Conservation (phyloP, 2,888 invertebrate species). For the Sesia bembeciformis region DNA sequence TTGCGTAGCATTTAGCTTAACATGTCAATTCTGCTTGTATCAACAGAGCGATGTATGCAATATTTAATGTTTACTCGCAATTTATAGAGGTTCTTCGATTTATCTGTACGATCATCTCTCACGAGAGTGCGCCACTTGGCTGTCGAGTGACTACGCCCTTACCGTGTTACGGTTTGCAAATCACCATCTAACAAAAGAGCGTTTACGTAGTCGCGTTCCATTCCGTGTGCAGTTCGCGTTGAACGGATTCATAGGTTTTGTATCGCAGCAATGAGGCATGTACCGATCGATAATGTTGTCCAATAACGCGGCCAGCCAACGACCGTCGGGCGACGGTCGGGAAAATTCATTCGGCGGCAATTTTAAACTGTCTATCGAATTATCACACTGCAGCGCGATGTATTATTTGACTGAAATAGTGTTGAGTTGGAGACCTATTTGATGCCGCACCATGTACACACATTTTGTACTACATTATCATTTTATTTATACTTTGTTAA, state of each 20-base stretch:
- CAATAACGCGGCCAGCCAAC: conserved; percentile 6
- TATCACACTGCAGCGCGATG: conserved; percentile 20
- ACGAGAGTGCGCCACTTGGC: conserved; percentile 71
- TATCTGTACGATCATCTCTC: conserved; percentile 68
- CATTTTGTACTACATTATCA: too few relatives aligned
- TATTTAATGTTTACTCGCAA: conserved; percentile 7
- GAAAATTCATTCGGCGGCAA: conserved; percentile 53
- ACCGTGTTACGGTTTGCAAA: conserved; percentile 54
- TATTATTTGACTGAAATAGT: too few relatives aligned
- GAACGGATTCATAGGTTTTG: conserved; percentile 14
- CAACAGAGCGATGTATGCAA: conserved; percentile 29
- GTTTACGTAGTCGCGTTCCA: conserved; percentile 39
- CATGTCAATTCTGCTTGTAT: neutral
- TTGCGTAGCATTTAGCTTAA: conserved; percentile 11
- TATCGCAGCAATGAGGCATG: conserved; percentile 51
- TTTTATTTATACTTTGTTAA: too few relatives aligned
- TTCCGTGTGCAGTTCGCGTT: conserved; percentile 33
- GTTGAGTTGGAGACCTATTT: too few relatives aligned
- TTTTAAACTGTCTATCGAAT: conserved; percentile 36
- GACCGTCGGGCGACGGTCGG: conserved; percentile 20
- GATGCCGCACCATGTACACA: too few relatives aligned
- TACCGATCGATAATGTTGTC: conserved; percentile 53
- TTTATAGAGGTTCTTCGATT: conserved; percentile 33
- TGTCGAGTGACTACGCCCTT: conserved; percentile 58
- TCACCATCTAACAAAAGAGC: conserved; percentile 39